phyloP scores from a whole-genome alignment of 37 sponge, comb jelly and placozoan species.

The Hexactinellida sp. region DNA sequence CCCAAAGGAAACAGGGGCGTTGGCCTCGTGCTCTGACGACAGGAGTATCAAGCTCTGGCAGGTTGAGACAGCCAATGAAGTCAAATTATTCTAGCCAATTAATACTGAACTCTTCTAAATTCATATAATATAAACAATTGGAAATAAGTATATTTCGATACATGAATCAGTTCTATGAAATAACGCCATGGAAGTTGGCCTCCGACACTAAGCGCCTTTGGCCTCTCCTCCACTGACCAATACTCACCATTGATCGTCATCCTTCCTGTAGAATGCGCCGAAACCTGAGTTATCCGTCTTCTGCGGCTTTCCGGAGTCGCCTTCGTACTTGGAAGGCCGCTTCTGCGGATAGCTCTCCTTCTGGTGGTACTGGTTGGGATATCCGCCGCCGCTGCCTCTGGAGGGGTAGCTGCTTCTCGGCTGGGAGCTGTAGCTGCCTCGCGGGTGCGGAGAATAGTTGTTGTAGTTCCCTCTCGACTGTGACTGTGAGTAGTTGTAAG shows the following conservation, averaged over 20 bases:
- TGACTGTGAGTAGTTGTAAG: neutral
- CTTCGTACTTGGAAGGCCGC: neutral
- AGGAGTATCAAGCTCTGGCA: constrained; percentile 61
- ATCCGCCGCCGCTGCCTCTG: neutral
- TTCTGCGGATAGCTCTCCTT: neutral
- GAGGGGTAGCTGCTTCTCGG: neutral
- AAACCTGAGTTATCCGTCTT: neutral
- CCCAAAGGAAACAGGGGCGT: constrained; percentile 43
- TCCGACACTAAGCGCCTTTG: constrained; percentile 19
- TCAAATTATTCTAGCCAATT: neutral
- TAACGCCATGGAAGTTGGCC: constrained; percentile 17
- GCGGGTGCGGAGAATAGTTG: neutral
- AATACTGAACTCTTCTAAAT: neutral
- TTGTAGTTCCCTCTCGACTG: neutral
- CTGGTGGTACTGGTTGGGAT: neutral
- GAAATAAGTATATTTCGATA: neutral
- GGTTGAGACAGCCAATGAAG: neutral
- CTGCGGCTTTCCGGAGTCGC: neutral
- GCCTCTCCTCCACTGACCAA: constrained; percentile 18
- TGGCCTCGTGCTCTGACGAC: constrained; percentile 88
- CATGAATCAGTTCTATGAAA: constrained; percentile 15
- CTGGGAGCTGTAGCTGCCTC: neutral
- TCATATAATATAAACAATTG: neutral
- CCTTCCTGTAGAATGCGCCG: constrained; percentile 13
- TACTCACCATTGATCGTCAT: constrained; percentile 11